Evolutionary conservation across 2,797 vertebrate genomes (phyloP).

Genomic region (Taeniopygia guttata): DNA sequence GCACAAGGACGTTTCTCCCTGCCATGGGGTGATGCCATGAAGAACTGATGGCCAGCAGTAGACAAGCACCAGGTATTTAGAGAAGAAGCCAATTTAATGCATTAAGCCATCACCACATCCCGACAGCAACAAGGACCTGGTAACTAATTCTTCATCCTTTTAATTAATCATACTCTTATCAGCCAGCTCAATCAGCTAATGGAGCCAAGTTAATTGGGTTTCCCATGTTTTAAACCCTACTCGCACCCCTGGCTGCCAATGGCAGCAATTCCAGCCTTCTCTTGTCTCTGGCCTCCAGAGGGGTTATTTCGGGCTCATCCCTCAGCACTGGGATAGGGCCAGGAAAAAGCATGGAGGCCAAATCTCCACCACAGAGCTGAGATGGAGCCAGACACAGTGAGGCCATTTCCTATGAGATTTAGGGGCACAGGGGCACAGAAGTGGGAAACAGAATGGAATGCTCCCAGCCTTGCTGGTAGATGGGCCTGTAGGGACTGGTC

Average conservation of each 20-base stretch:
- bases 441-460: neutral
- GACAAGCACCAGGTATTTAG: neutral
- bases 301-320: neutral
- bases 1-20: neutral
- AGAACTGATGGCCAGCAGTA: fast-evolving
- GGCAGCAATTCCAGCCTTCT: neutral
- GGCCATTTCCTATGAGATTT: neutral
- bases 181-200: slow-evolving; percentile 9
- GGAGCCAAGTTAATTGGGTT: neutral
- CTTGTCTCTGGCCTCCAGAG: neutral
- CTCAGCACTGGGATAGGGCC: neutral
- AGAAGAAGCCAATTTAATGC: neutral
- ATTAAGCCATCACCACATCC: neutral
- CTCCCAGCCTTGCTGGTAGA: neutral
- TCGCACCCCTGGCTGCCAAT: neutral
- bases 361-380: neutral
- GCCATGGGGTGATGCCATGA: fast-evolving
- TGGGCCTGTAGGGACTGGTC: neutral
- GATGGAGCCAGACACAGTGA: neutral
- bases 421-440: fast-evolving
- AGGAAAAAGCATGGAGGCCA: neutral
- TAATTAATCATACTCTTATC: slow-evolving; percentile 43
- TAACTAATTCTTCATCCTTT: slow-evolving; percentile 6
- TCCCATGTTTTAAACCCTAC: neutral
- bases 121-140: fast-evolving